Percentiles rank a stretch among this genome's conserved stretches.
Evolutionary conservation across 1,140 invertebrate genomes (phyloP).

Genomic region (Drosophila prosaltans): DNA sequence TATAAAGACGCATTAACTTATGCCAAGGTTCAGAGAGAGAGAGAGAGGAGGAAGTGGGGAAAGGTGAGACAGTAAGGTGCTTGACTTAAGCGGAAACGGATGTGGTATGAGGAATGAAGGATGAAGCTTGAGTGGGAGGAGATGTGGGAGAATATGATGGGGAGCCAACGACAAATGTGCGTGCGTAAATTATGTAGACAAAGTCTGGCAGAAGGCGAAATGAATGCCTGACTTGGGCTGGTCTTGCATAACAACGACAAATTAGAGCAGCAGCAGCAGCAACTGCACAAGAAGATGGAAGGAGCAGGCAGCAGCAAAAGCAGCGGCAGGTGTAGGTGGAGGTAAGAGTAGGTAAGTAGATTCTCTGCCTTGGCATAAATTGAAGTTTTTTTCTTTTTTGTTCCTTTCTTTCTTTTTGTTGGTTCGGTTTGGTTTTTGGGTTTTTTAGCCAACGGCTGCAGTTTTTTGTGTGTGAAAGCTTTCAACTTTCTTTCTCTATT

Average conservation of each 20-base stretch:
- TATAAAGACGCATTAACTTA: slow-evolving; percentile 81
- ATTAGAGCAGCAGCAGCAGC: slow-evolving; percentile 36
- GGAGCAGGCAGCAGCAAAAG: not conserved
- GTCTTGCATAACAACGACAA: slow-evolving; percentile 62
- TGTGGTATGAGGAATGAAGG: slow-evolving; percentile 17
- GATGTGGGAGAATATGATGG: not conserved
- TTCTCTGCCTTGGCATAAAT: slow-evolving; percentile 34
- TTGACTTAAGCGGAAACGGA: slow-evolving; percentile 38
- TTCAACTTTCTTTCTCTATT: slow-evolving; percentile 60
- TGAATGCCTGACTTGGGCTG: slow-evolving; percentile 28
- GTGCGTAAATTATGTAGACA: slow-evolving; percentile 65
- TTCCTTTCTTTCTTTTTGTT: not conserved
- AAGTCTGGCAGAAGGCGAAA: slow-evolving; percentile 17
- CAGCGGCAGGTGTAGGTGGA: slow-evolving; percentile 10
- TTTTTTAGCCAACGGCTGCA: slow-evolving; percentile 49
- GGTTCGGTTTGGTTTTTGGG: slow-evolving; percentile 24
- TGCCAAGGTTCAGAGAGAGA: slow-evolving; percentile 23
- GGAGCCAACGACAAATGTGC: slow-evolving; percentile 55
- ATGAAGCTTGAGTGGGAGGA: slow-evolving; percentile 22
- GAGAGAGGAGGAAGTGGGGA: not conserved
- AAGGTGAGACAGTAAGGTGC: slow-evolving; percentile 20
- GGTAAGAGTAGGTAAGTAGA: not conserved
- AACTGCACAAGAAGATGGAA: slow-evolving; percentile 1
- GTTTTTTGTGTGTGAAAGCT: slow-evolving; percentile 34
- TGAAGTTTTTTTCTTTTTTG: slow-evolving; percentile 8